Evolutionary conservation across 2,888 invertebrate genomes (phyloP).

Genomic region (Drosophila flavopinicola): DNA sequence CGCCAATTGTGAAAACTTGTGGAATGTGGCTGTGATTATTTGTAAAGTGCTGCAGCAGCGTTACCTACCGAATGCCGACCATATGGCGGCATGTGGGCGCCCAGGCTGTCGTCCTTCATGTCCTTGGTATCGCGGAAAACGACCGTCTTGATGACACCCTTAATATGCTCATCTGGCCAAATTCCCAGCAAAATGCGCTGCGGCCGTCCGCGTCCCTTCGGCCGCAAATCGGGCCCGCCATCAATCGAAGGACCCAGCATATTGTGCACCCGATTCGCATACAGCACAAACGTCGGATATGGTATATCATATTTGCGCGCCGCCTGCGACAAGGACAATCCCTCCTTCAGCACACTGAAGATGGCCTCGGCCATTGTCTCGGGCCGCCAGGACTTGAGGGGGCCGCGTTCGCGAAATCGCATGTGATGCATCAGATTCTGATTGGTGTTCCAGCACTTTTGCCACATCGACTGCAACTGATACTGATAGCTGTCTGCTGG

Average conservation of each 20-base stretch:
- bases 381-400: slow-evolving; percentile 96
- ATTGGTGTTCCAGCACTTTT: slow-evolving; percentile 97
- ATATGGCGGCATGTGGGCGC: slow-evolving; percentile 85
- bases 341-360: slow-evolving; percentile 95
- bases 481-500: slow-evolving; percentile 96
- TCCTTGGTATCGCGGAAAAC: slow-evolving; percentile 95
- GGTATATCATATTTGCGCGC: slow-evolving; percentile 97
- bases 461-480: slow-evolving; percentile 97
- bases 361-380: slow-evolving; percentile 98
- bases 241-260: slow-evolving; percentile 97
- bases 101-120: slow-evolving; percentile 88
- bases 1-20: neutral
- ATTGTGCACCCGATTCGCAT: slow-evolving; percentile 96
- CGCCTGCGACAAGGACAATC: slow-evolving; percentile 94
- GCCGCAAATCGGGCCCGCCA: slow-evolving; percentile 95
- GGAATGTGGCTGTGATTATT: neutral
- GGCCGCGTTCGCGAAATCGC: slow-evolving; percentile 95
- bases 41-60: slow-evolving; percentile 6
- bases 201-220: slow-evolving; percentile 95
- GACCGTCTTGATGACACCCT: slow-evolving; percentile 95
- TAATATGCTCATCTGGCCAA: slow-evolving; percentile 97
- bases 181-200: slow-evolving; percentile 95
- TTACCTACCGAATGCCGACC: slow-evolving; percentile 87
- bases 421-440: slow-evolving; percentile 95
- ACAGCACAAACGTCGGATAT: slow-evolving; percentile 96